phyloP scores from a whole-genome alignment of 1,140 invertebrate genomes.

The Bombus pyrosoma region DNA sequence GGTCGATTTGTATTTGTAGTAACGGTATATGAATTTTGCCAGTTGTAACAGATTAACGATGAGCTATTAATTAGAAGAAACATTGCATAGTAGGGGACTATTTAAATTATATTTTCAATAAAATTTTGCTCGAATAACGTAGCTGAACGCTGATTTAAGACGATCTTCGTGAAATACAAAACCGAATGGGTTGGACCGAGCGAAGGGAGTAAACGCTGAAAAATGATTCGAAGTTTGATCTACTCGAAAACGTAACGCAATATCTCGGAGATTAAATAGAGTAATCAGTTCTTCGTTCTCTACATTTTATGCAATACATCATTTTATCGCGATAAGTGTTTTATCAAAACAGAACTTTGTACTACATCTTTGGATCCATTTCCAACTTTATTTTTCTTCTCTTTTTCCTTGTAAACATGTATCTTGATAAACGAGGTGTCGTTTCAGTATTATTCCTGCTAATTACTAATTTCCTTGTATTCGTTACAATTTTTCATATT shows the following conservation, averaged over 20 bases:
- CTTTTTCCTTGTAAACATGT: not conserved
- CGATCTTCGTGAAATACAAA: not conserved
- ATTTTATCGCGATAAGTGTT: slow-evolving; percentile 29
- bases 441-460: no score
- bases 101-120: no score
- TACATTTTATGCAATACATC: slow-evolving; percentile 12
- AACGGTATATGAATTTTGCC: no score
- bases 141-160: no score
- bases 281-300: slow-evolving; percentile 18
- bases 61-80: no score
- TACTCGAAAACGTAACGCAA: slow-evolving; percentile 17
- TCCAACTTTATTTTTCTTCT: not conserved
- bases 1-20: no score
- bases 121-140: not conserved
- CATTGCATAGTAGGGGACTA: no score
- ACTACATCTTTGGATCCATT: slow-evolving; percentile 7
- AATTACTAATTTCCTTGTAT: not conserved
- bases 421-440: no score
- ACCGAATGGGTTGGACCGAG: not conserved
- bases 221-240: not conserved
- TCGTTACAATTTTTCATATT: no score
- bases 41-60: no score
- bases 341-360: slow-evolving; percentile 37
- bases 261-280: slow-evolving; percentile 40
- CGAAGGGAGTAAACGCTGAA: not conserved